Conservation (phyloP, 2,888 invertebrate genomes). For the Xiphydria camelus region DNA sequence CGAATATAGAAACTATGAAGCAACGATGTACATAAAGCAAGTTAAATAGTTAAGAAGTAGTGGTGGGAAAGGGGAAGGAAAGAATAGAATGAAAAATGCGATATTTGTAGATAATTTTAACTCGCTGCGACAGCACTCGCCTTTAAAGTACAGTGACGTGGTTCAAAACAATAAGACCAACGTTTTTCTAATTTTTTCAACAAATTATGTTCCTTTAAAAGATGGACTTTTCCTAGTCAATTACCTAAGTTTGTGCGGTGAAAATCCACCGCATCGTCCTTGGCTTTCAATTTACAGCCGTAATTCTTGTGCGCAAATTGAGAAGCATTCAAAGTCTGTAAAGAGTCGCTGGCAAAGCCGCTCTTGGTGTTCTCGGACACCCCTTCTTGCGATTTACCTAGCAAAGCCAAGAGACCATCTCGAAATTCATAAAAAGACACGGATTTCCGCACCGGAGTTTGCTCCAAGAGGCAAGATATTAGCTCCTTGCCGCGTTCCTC, state of each 20-base stretch:
- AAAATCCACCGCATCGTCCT: constrained; percentile 18
- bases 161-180: too few species aligned
- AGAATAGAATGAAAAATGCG: too few species aligned
- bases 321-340: constrained; percentile 10
- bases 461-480: constrained; percentile 60
- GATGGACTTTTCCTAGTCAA: too few species aligned
- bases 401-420: constrained; percentile 72
- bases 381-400: constrained; percentile 60
- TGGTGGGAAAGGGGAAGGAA: too few species aligned
- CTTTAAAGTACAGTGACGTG: too few species aligned
- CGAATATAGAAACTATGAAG: too few species aligned
- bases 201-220: too few species aligned
- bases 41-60: too few species aligned
- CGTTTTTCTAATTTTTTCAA: too few species aligned
- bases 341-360: constrained; percentile 9
- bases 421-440: constrained; percentile 77
- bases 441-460: constrained; percentile 52
- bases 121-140: too few species aligned
- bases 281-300: constrained; percentile 66
- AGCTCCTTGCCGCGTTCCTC: constrained; percentile 71
- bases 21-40: too few species aligned
- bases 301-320: constrained; percentile 64
- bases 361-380: constrained; percentile 8
- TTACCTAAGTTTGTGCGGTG: constrained; percentile 19
- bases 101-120: too few species aligned